phyloP scores from a whole-genome alignment of 2,888 invertebrate species.

The Drosophila nr. medialis region DNA sequence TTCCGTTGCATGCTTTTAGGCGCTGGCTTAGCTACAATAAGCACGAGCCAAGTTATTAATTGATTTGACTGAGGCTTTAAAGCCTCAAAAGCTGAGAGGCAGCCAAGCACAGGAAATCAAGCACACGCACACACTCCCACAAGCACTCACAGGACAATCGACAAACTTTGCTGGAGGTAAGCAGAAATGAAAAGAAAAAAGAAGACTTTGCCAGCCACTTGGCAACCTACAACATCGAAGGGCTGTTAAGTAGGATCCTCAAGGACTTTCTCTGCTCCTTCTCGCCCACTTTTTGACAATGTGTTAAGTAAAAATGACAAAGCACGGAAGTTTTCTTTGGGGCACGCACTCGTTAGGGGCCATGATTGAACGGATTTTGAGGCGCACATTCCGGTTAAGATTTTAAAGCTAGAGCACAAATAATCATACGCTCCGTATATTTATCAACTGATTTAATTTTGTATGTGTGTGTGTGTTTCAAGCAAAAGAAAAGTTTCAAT shows the following conservation, averaged over 20 bases:
- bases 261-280: conserved; percentile 15
- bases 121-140: background rate
- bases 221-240: conserved; percentile 40
- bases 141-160: conserved; percentile 25
- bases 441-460: background rate
- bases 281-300: conserved; percentile 53
- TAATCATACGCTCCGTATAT: background rate
- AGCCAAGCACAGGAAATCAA: conserved; percentile 13
- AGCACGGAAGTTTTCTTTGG: conserved; percentile 47
- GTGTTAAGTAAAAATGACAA: conserved; percentile 70
- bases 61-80: conserved; percentile 66
- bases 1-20: conserved; percentile 61
- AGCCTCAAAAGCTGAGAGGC: conserved; percentile 44
- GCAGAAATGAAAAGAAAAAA: conserved; percentile 36
- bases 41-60: conserved; percentile 59
- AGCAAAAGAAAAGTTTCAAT: conserved; percentile 33
- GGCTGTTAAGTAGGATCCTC: conserved; percentile 34
- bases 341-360: conserved; percentile 26
- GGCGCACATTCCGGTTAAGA: conserved; percentile 18
- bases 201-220: conserved; percentile 46
- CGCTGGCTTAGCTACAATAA: background rate
- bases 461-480: background rate
- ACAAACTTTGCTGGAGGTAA: conserved; percentile 55
- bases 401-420: conserved; percentile 25
- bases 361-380: conserved; percentile 68